Percentiles rank a stretch among this genome's conserved stretches.
Evolutionary conservation across 2,888 invertebrate genomes (phyloP).

Genomic region (Alviniconcha strummeri): DNA sequence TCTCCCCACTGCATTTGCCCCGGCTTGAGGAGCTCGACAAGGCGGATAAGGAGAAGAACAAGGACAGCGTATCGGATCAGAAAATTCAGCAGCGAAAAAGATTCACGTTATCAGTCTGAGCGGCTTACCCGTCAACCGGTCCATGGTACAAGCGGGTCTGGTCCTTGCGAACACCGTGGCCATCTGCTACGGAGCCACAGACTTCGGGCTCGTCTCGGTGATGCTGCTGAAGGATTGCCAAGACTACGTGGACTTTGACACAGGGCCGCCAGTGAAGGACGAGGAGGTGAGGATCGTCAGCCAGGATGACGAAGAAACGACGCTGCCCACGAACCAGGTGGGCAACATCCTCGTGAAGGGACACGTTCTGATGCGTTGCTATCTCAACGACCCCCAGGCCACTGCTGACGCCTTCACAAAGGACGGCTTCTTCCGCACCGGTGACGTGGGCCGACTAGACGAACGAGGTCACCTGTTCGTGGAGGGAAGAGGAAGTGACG

Average conservation of each 20-base stretch:
- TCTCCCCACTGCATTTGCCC: background rate
- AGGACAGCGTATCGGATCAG: background rate
- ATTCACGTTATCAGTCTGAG: no score
- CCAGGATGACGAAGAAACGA: background rate
- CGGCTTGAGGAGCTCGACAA: background rate
- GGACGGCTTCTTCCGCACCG: conserved; percentile 26
- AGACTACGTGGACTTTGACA: conserved; percentile 18
- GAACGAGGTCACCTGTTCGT: conserved; percentile 20
- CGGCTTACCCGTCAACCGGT: background rate
- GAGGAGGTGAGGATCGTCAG: conserved; percentile 15
- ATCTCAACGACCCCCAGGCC: conserved; percentile 24
- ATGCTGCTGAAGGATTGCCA: background rate
- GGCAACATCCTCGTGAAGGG: conserved; percentile 25
- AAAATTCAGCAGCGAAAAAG: background rate
- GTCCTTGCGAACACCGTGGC: background rate
- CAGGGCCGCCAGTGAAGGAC: background rate
- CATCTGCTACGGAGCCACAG: background rate
- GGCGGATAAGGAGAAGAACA: background rate
- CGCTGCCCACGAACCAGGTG: background rate
- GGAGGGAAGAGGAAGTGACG: conserved; percentile 25
- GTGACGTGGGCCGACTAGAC: conserved; percentile 19
- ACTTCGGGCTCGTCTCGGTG: background rate
- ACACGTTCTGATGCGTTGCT: background rate
- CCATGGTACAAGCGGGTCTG: background rate
- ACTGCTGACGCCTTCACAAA: conserved; percentile 21